phyloP scores from a whole-genome alignment of 2,888 invertebrate genomes.

The Ctena decussata region DNA sequence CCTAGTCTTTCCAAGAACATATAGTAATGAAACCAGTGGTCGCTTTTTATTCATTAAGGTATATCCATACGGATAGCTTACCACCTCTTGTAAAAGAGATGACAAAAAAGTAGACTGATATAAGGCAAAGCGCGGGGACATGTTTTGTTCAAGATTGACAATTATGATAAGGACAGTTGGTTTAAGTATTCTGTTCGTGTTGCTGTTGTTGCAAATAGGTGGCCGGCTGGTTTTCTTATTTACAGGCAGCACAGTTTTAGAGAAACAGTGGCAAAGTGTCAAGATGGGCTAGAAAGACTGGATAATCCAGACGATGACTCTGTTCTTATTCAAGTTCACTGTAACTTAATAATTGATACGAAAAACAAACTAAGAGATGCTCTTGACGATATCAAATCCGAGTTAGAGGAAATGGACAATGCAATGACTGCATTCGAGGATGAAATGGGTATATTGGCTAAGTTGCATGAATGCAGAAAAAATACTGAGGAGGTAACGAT shows the following conservation, averaged over 20 bases:
- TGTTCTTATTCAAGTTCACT: constrained; percentile 51
- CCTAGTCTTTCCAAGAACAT: too few species aligned
- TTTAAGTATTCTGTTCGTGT: too few species aligned
- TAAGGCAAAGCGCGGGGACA: too few species aligned
- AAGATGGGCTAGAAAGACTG: constrained; percentile 63
- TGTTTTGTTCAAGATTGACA: too few species aligned
- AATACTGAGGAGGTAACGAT: constrained; percentile 25
- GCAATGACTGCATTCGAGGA: background rate
- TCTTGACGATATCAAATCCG: background rate
- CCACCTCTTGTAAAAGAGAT: too few species aligned
- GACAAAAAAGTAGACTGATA: too few species aligned
- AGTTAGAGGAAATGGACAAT: constrained; percentile 15
- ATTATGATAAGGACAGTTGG: too few species aligned
- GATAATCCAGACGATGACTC: constrained; percentile 64
- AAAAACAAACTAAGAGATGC: constrained; percentile 20
- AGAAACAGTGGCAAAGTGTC: constrained; percentile 56
- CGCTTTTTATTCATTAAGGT: too few species aligned
- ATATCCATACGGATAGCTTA: too few species aligned
- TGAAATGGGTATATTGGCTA: constrained; percentile 15
- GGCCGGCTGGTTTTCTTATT: too few species aligned
- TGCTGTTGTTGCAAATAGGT: too few species aligned
- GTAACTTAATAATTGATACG: constrained; percentile 40
- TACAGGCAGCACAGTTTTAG: constrained; percentile 71
- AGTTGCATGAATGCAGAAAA: constrained; percentile 2
- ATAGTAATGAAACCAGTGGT: too few species aligned